Evolutionary conservation across 2,888 invertebrate species (phyloP), one percentile per base, ranked within the genome.

Genomic region (Entomobrya proxima): DNA sequence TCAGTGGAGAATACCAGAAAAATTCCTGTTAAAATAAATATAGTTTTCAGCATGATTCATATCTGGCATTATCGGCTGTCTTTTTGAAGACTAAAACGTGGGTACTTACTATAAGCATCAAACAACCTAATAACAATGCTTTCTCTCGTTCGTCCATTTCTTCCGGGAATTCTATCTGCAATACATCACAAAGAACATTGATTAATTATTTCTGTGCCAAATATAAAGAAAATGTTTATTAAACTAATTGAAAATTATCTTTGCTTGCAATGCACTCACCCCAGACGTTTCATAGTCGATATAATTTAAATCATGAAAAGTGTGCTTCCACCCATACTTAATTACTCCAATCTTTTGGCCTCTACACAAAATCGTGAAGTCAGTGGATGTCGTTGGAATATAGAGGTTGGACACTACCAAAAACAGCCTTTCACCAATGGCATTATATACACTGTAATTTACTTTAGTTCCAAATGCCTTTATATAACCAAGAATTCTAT

Each of bases 401-500:
- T 32, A 67, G 9, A 47, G 6, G 37, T 83, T 83, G 18, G 82
- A 83, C 6, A 83, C 75, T 15, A 83, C 67, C 24, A 83, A 37
- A 76, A 83, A 83, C 15, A 83, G 30, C 11, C 82, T 18, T 35
- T 83, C 75, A 24, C 82, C 82, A 32, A 24, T 30, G 2, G 82
- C 75, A 27, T 75, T 83, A 30, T 83, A 83, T 3, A 83, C 64
- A 40, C 82, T 83, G 76, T 83, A 83, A 50, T 83, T 83, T 13
- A 61, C 27, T 47, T 76, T 83, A 1, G 21, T 64, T 50, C 82
- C 76, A 21, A 83, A 83, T 18, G 75, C 40, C 37, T 83, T 83
- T 0, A 83, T 35, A 30, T 83, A 83, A 5, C 82, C 82, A 2
- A 83, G n/a, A 13, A 18, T 18, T 18, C 76, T 76, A 4, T 50